phyloP scores from a whole-genome alignment of 2,113 vertebrate genomes.

The Pachycephala philippinensis region DNA sequence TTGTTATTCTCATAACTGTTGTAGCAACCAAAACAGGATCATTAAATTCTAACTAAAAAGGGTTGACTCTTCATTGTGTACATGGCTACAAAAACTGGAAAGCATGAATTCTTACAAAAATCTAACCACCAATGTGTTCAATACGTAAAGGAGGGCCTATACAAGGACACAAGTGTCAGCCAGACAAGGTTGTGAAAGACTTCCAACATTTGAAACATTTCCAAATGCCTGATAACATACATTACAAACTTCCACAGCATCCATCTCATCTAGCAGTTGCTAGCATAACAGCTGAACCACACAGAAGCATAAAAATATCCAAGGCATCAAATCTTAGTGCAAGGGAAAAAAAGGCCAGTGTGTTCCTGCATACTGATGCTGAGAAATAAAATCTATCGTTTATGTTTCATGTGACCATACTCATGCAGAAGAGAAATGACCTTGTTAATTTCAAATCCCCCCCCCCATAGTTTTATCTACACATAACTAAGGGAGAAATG shows the following conservation, averaged over 20 bases:
- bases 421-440: background rate
- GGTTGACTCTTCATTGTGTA: background rate
- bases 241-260: slow-evolving; percentile 33
- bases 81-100: background rate
- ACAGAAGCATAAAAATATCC: background rate
- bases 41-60: background rate
- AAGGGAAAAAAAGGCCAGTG: background rate
- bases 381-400: background rate
- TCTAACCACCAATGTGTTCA: background rate
- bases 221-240: slow-evolving; percentile 50
- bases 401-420: background rate
- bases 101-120: background rate
- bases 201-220: slow-evolving; percentile 38
- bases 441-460: background rate
- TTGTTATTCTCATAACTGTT: background rate
- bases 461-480: background rate
- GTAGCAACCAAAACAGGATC: background rate
- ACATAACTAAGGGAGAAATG: background rate
- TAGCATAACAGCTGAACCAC: slow-evolving; percentile 41
- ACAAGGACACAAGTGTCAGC: background rate
- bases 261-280: slow-evolving; percentile 24
- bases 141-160: background rate
- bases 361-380: background rate
- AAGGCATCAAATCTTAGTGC: background rate
- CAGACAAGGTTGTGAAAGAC: background rate